Percentiles rank a stretch among this genome's conserved stretches.
phyloP scores from a whole-genome alignment of 1,140 invertebrate genomes.

The Aphelenchoides fujianensis region DNA sequence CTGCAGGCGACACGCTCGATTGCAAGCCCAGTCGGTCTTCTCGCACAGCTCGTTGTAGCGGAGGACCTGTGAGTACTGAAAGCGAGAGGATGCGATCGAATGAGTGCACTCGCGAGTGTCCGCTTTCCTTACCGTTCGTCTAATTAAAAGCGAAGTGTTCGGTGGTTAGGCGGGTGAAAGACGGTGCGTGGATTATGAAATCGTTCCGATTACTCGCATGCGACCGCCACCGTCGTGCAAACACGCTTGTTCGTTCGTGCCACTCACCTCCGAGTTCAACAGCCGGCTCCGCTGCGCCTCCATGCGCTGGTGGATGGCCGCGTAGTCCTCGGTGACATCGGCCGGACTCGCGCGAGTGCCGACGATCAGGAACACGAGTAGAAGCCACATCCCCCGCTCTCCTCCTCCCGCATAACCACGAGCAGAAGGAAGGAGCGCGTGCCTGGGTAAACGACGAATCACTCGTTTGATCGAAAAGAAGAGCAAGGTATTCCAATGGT shows the following conservation, averaged over 20 bases:
- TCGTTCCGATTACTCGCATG: not conserved
- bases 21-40: slow-evolving; percentile 3
- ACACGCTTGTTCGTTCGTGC: too few relatives aligned
- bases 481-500: too few relatives aligned
- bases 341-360: too few relatives aligned
- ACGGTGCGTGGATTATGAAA: not conserved
- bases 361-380: too few relatives aligned
- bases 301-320: not conserved
- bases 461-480: too few relatives aligned
- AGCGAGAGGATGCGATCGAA: not conserved
- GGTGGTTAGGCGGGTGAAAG: not conserved
- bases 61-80: not conserved
- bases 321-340: not conserved
- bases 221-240: too few relatives aligned
- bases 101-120: not conserved
- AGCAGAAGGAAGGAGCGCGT: too few relatives aligned
- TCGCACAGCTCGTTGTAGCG: slow-evolving; percentile 6
- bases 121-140: not conserved
- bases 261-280: not conserved
- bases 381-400: too few relatives aligned
- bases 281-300: not conserved
- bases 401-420: too few relatives aligned
- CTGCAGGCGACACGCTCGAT: slow-evolving; percentile 13
- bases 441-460: too few relatives aligned
- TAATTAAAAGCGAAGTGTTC: not conserved